Base-by-base conservation (phyloP, 2,113 vertebrate genomes). In the Psittacara wagleri region DNA sequence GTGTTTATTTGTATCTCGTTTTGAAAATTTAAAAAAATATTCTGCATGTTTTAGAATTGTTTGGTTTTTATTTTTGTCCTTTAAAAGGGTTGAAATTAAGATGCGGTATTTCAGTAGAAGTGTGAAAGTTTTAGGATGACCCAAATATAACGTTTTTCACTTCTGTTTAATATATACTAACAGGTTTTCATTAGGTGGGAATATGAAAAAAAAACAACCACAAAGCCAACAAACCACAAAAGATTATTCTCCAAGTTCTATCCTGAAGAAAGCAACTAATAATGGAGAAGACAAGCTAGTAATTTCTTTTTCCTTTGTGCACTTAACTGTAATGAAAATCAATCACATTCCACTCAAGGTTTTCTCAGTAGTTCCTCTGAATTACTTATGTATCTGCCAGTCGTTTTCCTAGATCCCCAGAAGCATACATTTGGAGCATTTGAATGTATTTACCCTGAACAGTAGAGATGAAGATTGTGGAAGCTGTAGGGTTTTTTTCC, bases 131-230 rank as follows among this genome's bases (percentile, higher is more conserved):
- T 64, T 72, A 81, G 6, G 14, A n/a, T 79, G 48, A 85, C 70
- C 33, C 29, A 91, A 63, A 82, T 75, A 46, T 9, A 35, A 87
- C 51, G 1, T 24, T 82, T 72, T 87, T 55, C 15, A 39, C 25
- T 73, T 80, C 16, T 75, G 4, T 8, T 66, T 86, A 28, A 48
- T 23, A 17, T 5, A 28, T 44, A 17, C 13, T 27, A 13, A 2
- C 55, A 59, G 55, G 55, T n/a, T n/a, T 59, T 59, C 6, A 22
- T 23, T n/a, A 17, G 0, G 0, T 22, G 11, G 4, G 19, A 4
- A 3, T 3, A 4, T n/a, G 5, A 16, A 41, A 8, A 39, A 13
- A 7, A 11, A 55, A 1, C 6, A 57, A 27, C 0, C 1, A 25
- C 4, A 18, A 43, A 43, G 9, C 10, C 11, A 61, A 31, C 13